A percentile compares a stretch with the other conserved stretches of the same genome.
phyloP scores from a whole-genome alignment of 2,113 vertebrate genomes.

The Archocentrus centrarchus region DNA sequence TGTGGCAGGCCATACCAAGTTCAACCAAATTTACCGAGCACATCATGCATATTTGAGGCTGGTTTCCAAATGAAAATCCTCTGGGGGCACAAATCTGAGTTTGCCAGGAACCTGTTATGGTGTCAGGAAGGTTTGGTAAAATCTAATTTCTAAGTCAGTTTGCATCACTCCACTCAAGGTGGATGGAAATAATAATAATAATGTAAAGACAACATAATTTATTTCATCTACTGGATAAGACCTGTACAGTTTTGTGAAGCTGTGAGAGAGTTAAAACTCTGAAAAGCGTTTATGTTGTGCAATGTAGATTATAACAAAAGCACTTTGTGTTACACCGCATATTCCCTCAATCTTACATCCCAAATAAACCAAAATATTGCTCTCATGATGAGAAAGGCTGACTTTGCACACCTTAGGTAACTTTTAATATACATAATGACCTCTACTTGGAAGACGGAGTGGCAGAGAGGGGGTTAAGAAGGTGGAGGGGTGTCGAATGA shows the following conservation, averaged over 20 bases:
- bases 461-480: constrained; percentile 38
- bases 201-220: background rate
- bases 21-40: background rate
- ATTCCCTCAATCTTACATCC: background rate
- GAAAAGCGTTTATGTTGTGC: background rate
- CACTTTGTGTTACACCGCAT: background rate
- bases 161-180: background rate
- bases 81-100: background rate
- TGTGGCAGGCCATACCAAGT: background rate
- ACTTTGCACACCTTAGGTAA: constrained; percentile 1
- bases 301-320: background rate
- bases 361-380: background rate
- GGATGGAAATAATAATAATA: background rate
- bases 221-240: background rate
- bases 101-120: background rate
- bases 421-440: constrained; percentile 14
- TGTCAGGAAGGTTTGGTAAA: background rate
- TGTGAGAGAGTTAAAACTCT: background rate
- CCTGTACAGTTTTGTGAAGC: background rate
- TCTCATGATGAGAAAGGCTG: background rate
- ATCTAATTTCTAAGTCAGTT: background rate
- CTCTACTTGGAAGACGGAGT: constrained; percentile 12
- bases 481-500: constrained; percentile 54
- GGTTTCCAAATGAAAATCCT: background rate
- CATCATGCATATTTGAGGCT: background rate